Base-by-base conservation (phyloP, 2,797 vertebrate species). In the Intellagama lesueurii region DNA sequence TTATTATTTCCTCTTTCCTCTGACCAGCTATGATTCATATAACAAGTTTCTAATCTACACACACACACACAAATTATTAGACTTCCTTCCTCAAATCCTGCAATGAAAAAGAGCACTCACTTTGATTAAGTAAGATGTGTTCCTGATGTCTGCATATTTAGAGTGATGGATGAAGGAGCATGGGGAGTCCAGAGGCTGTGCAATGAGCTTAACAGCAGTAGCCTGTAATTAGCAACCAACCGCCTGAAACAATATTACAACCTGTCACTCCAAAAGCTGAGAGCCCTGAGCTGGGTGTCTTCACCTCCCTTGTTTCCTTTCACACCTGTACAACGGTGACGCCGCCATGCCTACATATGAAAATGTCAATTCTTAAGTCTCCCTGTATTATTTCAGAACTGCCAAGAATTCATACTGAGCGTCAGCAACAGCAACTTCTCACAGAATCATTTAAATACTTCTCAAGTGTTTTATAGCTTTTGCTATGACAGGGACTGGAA, bases 21-120 rank as follows among this genome's bases (percentile, higher is more conserved):
- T 12, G 80, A 24, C 87, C 69, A 60, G n/a, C 72, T 83, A 87
- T 44, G 90, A 91, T 89, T 3, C 86, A 92, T 60, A 87, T 5
- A 11, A 75, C 56, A 68, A 35, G 72, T 70, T 89, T 89, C 70
- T 60, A 91, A 87, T 52, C 32, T 78, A 14, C 0, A 0, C 14
- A 72, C 6, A 86, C 64, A 88, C 30, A 86, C 91, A 89, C 44
- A 89, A 93, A 30, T 73, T 72, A 88, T 17, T 68, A 32, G 11
- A 76, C 78, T 88, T 81, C 30, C 24, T 56, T 14, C 14, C 52
- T 56, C 40, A 56, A 56, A 56, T 56, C 52, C 52, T 0, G 64
- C 24, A 88, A 91, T 70, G 16, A 81, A 91, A 90, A 78, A 35
- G 12, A 16, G 40, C 14, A 68, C 22, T 16, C 22, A 60, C 49